These are phyloP conservation scores for Lochmaea capreae DNA, from an alignment of 2,888 invertebrate genomes.

Conservation along the genomic window DNA sequence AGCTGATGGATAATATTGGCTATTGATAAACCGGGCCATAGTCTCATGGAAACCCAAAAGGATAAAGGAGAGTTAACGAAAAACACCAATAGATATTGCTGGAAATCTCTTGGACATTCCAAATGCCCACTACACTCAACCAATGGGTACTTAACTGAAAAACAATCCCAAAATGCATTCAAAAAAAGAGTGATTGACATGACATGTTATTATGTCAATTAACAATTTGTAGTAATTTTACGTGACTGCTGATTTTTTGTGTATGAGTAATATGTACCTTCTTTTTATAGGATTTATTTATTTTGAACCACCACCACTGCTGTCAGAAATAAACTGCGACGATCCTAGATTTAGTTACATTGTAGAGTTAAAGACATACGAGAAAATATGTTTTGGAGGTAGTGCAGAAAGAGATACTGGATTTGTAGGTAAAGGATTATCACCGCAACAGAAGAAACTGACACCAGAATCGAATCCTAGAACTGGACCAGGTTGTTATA, in stretches of 20 bases:
- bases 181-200: too few species aligned
- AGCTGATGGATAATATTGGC: too few species aligned
- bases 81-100: too few species aligned
- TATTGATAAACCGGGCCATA: too few species aligned
- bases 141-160: too few species aligned
- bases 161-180: too few species aligned
- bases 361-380: constrained; percentile 54
- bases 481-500: constrained; percentile 54
- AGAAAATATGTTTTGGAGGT: constrained; percentile 59
- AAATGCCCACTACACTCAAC: too few species aligned
- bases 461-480: constrained; percentile 47
- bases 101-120: too few species aligned
- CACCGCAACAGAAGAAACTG: constrained; percentile 54
- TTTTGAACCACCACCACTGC: background rate
- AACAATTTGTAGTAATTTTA: background rate
- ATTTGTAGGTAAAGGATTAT: constrained; percentile 55
- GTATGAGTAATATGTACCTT: background rate
- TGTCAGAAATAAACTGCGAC: constrained; percentile 30
- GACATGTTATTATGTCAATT: too few species aligned
- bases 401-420: constrained; percentile 51
- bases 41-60: too few species aligned
- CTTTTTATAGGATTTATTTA: background rate
- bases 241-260: background rate
- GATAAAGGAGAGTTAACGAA: too few species aligned
- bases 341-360: constrained; percentile 57